Base-by-base conservation (phyloP, 2,888 invertebrate genomes). In the Caenorhabditis virilis region DNA sequence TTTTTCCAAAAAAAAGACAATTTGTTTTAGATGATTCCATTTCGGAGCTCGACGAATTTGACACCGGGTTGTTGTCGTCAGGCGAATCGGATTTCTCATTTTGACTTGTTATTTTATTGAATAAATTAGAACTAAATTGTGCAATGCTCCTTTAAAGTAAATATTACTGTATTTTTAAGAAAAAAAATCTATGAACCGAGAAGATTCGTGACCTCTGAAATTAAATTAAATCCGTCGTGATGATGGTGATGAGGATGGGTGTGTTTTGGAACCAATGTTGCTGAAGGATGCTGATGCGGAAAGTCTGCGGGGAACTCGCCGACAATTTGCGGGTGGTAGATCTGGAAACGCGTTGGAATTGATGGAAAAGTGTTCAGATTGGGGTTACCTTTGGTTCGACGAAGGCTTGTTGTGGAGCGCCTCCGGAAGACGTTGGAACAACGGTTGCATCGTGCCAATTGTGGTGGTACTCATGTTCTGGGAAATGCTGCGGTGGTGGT, bases 161-260 rank as follows among this genome's bases (percentile, higher is more conserved):
- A n/a, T n/a, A n/a, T n/a, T n/a, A n/a, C n/a, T n/a, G n/a, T n/a
- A n/a, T n/a, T n/a, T n/a, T n/a, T n/a, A 7, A 36, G 15, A 5
- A 36, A n/a, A 36, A 13, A 36, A 39, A 16, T 4, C 22, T 47
- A 47, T 35, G 30, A 11, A 11, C 54, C 27, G 35, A 69, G 30
- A n/a, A 65, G 45, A 59, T 62, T 69, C 22, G 64, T 62, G 0
- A 63, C 69, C 62, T 69, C 69, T 11, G 65, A 61, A 38, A 65
- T 69, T 35, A 69, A 52, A 59, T 65, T 54, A 23, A 58, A 57
- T 15, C 45, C 47, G 30, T 63, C 53, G 38, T 53, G 42, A 6
- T 38, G 16, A 6, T 38, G 38, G 20, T 38, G 38, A 38, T 30
- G 30, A 30, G 6, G 30, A 13, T 30, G 36, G 36, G n/a, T 11